Evolutionary conservation across 1,140 invertebrate genomes (phyloP), one percentile per base, ranked within the genome.

Genomic region (Lordiphosa collinella): DNA sequence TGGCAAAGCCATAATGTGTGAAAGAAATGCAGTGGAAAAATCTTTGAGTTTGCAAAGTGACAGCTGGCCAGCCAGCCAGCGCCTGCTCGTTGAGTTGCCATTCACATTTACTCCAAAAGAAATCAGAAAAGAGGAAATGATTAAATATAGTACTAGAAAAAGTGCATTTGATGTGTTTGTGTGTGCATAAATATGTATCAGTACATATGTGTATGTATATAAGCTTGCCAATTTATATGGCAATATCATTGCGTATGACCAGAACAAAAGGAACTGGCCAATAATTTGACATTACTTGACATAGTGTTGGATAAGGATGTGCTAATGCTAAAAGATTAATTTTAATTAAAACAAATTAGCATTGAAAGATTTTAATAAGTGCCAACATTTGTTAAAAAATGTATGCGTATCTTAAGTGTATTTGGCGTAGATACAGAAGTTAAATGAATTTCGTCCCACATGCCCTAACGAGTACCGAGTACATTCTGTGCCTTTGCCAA

Each of bases 211-310:
- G 58, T 56, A 71, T 48, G 13, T 12, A 63, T 38, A 73, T 56
- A 37, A 44, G 29, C 25, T 32, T 48, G 51, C 51, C 29, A 31
- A 41, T 79, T 74, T 60, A 73, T 80, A 80, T 69, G 69, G 64
- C 58, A 80, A 64, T 66, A 74, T 79, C 63, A 79, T 79, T 65
- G 57, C 58, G 73, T 62, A 71, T 74, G 52, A 29, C 25, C 25
- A 29, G 25, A 29, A 29, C 25, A 29, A 29, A 29, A 29, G 25
- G 5, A 29, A 29, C 25, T 29, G 25, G 25, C 25, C 25, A 29
- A 29, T 29, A 29, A 29, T 29, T 29, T 29, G 25, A 29, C 25
- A 29, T 29, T 29, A 29, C 25, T 29, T 29, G 7, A 29, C 6
- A 8, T 7, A 29, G 63, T 79, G 66, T 57, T 78, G 72, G 47